Evolutionary conservation across 1,140 invertebrate species (phyloP).

Genomic region (Panonychus citri): DNA sequence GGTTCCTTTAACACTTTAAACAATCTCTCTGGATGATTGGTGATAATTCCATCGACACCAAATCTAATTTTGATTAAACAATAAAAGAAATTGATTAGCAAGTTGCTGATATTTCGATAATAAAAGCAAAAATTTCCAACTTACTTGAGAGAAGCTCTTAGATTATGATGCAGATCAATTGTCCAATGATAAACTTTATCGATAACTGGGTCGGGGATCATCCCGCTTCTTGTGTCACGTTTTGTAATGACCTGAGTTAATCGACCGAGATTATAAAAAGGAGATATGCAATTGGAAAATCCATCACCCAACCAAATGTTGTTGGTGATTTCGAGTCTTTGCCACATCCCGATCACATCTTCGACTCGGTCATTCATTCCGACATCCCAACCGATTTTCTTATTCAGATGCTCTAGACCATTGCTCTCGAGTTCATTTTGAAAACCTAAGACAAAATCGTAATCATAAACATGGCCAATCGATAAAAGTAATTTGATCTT

Average conservation of each 20-base stretch:
- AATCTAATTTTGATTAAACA: background rate
- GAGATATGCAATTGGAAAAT: conserved; percentile 15
- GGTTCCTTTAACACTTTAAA: conserved; percentile 8
- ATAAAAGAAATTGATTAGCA: background rate
- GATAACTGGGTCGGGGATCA: background rate
- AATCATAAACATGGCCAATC: conserved; percentile 11
- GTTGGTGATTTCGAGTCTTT: background rate
- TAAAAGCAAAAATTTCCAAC: background rate
- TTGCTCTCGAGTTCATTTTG: conserved; percentile 6
- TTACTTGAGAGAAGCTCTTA: conserved; percentile 10
- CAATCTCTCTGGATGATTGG: conserved; percentile 14
- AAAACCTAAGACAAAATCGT: conserved; percentile 10
- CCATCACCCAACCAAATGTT: conserved; percentile 18
- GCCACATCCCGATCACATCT: conserved; percentile 12
- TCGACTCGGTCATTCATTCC: conserved; percentile 11
- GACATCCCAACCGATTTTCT: conserved; percentile 14
- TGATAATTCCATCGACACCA: conserved; percentile 15
- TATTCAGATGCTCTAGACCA: background rate
- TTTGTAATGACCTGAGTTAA: conserved; percentile 1
- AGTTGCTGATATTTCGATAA: background rate
- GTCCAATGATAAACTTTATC: conserved; percentile 18
- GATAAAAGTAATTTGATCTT: conserved; percentile 4
- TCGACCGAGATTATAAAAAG: conserved; percentile 10
- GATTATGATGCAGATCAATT: conserved; percentile 12
- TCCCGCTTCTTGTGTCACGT: conserved; percentile 4